phyloP scores from a whole-genome alignment of 1,140 invertebrate species.

The Melipona quadrifasciata region DNA sequence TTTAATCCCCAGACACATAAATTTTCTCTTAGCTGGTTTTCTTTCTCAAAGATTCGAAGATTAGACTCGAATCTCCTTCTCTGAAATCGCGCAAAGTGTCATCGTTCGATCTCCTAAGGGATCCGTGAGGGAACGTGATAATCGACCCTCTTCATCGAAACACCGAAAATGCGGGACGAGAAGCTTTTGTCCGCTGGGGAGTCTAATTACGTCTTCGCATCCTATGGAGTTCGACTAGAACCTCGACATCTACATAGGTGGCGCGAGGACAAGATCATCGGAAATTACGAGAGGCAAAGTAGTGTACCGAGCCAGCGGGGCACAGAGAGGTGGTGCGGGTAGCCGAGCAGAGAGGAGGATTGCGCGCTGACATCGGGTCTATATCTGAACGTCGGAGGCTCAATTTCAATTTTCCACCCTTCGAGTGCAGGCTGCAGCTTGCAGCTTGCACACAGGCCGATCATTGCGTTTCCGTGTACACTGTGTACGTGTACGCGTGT shows the following conservation, averaged over 20 bases:
- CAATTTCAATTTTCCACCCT: slow-evolving; percentile 68
- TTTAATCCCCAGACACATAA: too few relatives aligned
- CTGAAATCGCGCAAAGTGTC: too few relatives aligned
- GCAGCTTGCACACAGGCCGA: slow-evolving; percentile 50
- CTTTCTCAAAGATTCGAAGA: too few relatives aligned
- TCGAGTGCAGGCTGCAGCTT: slow-evolving; percentile 62
- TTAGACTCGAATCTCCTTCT: too few relatives aligned
- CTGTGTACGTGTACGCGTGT: too few relatives aligned
- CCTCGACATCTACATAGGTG: background rate
- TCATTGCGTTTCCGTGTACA: background rate
- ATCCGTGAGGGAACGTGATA: background rate
- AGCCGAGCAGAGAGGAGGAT: background rate
- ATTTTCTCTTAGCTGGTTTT: too few relatives aligned
- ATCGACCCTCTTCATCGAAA: background rate
- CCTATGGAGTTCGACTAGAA: background rate
- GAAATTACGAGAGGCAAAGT: slow-evolving; percentile 27
- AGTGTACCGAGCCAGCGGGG: slow-evolving; percentile 10
- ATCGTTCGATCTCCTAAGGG: too few relatives aligned
- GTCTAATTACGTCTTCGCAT: slow-evolving; percentile 2
- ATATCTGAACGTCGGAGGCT: slow-evolving; percentile 50
- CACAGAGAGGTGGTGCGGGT: background rate
- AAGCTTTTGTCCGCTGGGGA: background rate
- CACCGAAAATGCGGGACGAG: background rate
- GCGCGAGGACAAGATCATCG: background rate
- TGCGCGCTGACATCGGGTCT: slow-evolving; percentile 26